Base-by-base conservation (phyloP, 2,888 invertebrate genomes). In the Cerceris ruficornis region DNA sequence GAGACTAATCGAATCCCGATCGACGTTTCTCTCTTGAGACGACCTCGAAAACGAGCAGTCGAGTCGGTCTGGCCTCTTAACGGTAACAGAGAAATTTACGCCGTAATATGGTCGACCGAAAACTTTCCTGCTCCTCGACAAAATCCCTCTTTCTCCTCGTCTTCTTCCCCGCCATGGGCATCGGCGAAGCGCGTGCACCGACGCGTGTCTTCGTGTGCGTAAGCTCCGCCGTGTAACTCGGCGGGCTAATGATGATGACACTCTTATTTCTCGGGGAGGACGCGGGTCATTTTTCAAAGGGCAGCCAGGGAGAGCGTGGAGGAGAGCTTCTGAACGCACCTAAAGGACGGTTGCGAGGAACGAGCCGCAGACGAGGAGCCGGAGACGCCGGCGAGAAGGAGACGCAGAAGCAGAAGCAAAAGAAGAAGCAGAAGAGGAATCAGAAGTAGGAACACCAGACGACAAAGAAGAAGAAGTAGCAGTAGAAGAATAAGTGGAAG, bases 241-340 rank as follows among this genome's bases (percentile, higher is more conserved):
- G 84, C 87, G 88, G 88, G 90, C 92, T 92, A 92, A 92, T 92
- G 92, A 92, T 92, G 92, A 92, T 92, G 92, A 92, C 91, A 91
- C 91, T 92, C 92, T 91, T 91, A 91, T 92, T 91, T 91, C 89
- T 90, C 87, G 83, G 86, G 86, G 86, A 86, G 88, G 88, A 87
- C 87, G 86, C 86, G 89, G 89, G 88, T 92, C 92, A 92, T 92
- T 92, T 92, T 92, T 92, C 92, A 92, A 91, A 91, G 90, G 87
- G 85, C 83, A 86, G 76, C 86, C 84, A 86, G 84, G 77, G 82
- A 84, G 75, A 75, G 70, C 28, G 74, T 46, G 69, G 73, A 73
- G 72, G 69, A 74, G 80, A 75, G 73, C 69, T 62, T 49, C 75
- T 68, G 76, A 74, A 80, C 60, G 74, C 28, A 28, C 28, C 28